Base-by-base conservation (phyloP, 1,140 invertebrate genomes). In the Protaetia brevitarsis region DNA sequence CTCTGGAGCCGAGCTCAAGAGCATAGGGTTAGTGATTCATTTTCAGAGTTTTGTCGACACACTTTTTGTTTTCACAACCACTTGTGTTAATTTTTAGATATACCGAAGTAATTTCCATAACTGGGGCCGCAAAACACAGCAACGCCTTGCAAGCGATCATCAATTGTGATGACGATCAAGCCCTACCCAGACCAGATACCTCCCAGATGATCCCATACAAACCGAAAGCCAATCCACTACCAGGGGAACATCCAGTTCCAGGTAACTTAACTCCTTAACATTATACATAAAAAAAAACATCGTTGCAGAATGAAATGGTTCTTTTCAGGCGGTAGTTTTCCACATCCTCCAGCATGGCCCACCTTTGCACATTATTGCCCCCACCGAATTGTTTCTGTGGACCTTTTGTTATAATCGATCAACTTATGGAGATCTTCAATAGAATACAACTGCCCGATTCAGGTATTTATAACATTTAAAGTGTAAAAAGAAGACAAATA, bases 141-240 rank as follows among this genome's bases (percentile, higher is more conserved):
- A 51, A 51, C 11, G 66, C 75, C 21, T 36, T 77, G 4, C 72
- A 74, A 57, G 74, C 69, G 1, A 75, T 77, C n/a, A 78, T 77
- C 13, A 73, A 74, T 30, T 64, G 76, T 13, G 81, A 84, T 68
- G 71, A 75, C 1, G 73, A 79, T 6, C 78, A 86, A 8, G 85
- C 87, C 45, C 80, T 92, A 57, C 90, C 92, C 1, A 83, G 86
- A 56, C 96, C 96, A 0, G 96, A 98, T 78, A 85, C 92, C 26
- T 87, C 87, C 0, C 96, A 98, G 81, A 97, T 98, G 95, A 90
- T 98, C 66, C 96, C 96, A 0, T 98, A 92, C 77, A 98, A 98
- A 78, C 92, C 93, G 0, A 94, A 94, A 79, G 77, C 87, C 0
- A 91, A 92, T 76, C 86, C 91, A 1, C 80, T 91, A 70, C 89